Evolutionary conservation across 2,797 vertebrate genomes (phyloP).

Genomic region (Diglossa cyanea): DNA sequence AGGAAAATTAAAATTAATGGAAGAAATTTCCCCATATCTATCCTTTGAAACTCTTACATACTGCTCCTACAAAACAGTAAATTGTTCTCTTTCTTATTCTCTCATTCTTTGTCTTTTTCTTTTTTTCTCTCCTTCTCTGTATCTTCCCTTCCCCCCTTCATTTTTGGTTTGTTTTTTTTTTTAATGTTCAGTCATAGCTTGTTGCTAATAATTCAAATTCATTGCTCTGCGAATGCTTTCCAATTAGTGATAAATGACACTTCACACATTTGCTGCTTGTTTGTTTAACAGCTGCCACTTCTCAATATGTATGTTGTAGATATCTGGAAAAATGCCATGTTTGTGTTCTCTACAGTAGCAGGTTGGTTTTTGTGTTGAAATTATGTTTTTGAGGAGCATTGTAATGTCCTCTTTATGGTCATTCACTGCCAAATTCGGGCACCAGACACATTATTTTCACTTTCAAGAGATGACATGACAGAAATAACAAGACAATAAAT

Average conservation of each 20-base stretch:
- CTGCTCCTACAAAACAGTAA: not conserved
- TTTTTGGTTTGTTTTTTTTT: not conserved
- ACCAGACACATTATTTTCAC: not conserved
- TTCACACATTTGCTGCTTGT: not conserved
- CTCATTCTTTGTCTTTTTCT: not conserved
- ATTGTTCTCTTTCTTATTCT: not conserved
- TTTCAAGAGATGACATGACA: not conserved
- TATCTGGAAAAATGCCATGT: not conserved
- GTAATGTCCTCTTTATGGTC: not conserved
- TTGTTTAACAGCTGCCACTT: slow-evolving; percentile 11
- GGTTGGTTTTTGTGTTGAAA: not conserved
- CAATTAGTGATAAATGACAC: not conserved
- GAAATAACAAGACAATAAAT: slow-evolving; percentile 42
- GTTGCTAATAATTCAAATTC: slow-evolving; percentile 5
- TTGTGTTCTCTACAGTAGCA: not conserved
- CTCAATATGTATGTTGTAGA: not conserved
- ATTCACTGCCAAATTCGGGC: not conserved
- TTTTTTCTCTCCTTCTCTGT: too few species aligned
- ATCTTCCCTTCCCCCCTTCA: accelerated
- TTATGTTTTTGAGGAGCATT: not conserved
- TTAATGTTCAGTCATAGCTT: not conserved
- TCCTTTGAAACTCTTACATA: not conserved
- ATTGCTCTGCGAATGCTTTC: not conserved
- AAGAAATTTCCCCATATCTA: not conserved
- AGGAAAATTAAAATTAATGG: not conserved